These are phyloP conservation scores for Drosophila pruinosa DNA, from an alignment of 1,140 invertebrate genomes.

Conservation along the genomic window DNA sequence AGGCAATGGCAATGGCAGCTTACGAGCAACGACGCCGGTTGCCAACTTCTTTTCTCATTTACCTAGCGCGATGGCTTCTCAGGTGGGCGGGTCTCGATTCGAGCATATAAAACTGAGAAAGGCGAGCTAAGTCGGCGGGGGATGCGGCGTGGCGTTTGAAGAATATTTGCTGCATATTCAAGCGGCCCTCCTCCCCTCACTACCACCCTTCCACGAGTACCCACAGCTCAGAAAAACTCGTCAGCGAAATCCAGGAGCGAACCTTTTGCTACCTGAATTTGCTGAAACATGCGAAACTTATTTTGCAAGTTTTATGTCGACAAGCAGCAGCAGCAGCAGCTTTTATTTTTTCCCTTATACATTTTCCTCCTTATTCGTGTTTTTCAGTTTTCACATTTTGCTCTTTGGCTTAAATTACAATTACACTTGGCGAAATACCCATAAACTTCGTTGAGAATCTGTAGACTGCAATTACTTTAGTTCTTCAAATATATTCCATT, in stretches of 20 bases:
- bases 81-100: conserved; percentile 51
- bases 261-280: conserved; percentile 60
- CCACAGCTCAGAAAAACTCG: conserved; percentile 8
- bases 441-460: background rate
- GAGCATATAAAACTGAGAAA: conserved; percentile 63
- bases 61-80: conserved; percentile 47
- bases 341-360: conserved; percentile 70
- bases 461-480: background rate
- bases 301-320: conserved; percentile 79
- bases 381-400: conserved; percentile 74
- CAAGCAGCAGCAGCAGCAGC: conserved; percentile 61
- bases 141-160: conserved; percentile 52
- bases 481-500: background rate
- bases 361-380: conserved; percentile 37
- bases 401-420: conserved; percentile 67
- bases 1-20: conserved; percentile 38
- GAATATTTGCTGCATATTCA: conserved; percentile 80
- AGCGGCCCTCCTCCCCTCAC: conserved; percentile 22
- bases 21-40: conserved; percentile 33
- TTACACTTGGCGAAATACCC: conserved; percentile 44
- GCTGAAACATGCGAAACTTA: conserved; percentile 79
- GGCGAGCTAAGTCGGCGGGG: background rate
- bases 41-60: conserved; percentile 63
- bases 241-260: conserved; percentile 53
- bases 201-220: background rate